These are phyloP conservation scores for Sycophila sp. DNA, from an alignment of 1,140 invertebrate genomes.

Conservation along the genomic window DNA sequence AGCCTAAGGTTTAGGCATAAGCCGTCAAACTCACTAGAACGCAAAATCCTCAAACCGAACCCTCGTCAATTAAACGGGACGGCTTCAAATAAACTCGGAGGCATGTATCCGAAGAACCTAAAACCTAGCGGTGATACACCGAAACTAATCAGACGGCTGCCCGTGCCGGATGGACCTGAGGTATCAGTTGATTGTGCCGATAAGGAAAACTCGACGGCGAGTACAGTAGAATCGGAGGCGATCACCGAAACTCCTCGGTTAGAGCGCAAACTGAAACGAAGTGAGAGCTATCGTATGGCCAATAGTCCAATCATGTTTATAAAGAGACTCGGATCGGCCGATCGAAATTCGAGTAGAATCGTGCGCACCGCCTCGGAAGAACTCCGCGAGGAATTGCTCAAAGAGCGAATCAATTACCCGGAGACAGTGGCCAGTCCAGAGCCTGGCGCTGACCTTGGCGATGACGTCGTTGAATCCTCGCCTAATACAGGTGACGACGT, in stretches of 20 bases:
- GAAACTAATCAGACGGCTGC: slow-evolving; percentile 39
- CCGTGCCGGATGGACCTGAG: neutral
- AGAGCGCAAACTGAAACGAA: slow-evolving; percentile 76
- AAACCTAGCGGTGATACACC: slow-evolving; percentile 53
- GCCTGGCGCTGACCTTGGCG: slow-evolving; percentile 53
- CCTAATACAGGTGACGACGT: neutral
- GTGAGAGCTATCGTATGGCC: slow-evolving; percentile 86
- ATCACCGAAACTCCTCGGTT: slow-evolving; percentile 28
- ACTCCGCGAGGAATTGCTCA: slow-evolving; percentile 70
- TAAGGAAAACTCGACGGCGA: slow-evolving; percentile 40
- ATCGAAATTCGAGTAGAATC: slow-evolving; percentile 56
- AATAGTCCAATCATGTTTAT: slow-evolving; percentile 75
- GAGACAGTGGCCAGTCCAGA: slow-evolving; percentile 69
- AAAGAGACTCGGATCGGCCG: slow-evolving; percentile 50
- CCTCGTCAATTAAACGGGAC: neutral
- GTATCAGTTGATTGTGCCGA: slow-evolving; percentile 26
- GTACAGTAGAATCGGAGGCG: neutral
- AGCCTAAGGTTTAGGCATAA: slow-evolving; percentile 14
- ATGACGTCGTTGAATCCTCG: slow-evolving; percentile 34
- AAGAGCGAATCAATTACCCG: slow-evolving; percentile 77
- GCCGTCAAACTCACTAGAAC: neutral
- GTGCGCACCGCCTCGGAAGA: slow-evolving; percentile 65
- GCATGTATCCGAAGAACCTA: slow-evolving; percentile 41
- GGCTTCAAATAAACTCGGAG: slow-evolving; percentile 41
- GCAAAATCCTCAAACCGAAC: neutral